Percentiles rank a stretch among this genome's conserved stretches.
Conservation (phyloP, 2,797 vertebrate species). For the Taenioides sp. region DNA sequence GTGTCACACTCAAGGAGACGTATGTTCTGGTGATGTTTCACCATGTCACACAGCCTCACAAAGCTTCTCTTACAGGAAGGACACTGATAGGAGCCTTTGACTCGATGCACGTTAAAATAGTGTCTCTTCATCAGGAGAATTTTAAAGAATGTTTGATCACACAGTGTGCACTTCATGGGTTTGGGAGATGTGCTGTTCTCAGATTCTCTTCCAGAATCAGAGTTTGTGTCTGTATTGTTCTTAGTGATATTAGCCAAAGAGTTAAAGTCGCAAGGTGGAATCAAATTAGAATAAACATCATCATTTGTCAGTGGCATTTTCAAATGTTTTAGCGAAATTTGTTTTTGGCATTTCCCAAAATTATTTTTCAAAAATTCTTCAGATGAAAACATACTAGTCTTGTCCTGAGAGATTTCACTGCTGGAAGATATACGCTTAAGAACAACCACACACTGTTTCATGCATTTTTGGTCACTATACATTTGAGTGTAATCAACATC, state of each 20-base stretch:
- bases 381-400: no score
- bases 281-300: background rate
- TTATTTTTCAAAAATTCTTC: no score
- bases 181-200: background rate
- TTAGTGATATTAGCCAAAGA: background rate
- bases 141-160: constrained; percentile 31
- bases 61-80: constrained; percentile 28
- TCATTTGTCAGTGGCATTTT: no score
- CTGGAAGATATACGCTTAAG: no score
- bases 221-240: background rate
- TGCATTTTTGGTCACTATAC: no score
- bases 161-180: constrained; percentile 36
- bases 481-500: background rate
- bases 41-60: constrained; percentile 25
- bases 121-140: constrained; percentile 22
- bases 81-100: constrained; percentile 28
- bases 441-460: no score
- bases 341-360: no score
- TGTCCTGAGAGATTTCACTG: no score
- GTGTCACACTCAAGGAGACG: background rate
- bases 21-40: constrained; percentile 34
- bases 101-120: constrained; percentile 21
- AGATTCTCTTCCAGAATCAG: background rate
- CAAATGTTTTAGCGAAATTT: no score
- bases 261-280: constrained; percentile 8